phyloP scores from a whole-genome alignment of 1,140 invertebrate genomes.

The Potamilus streckersoni region DNA sequence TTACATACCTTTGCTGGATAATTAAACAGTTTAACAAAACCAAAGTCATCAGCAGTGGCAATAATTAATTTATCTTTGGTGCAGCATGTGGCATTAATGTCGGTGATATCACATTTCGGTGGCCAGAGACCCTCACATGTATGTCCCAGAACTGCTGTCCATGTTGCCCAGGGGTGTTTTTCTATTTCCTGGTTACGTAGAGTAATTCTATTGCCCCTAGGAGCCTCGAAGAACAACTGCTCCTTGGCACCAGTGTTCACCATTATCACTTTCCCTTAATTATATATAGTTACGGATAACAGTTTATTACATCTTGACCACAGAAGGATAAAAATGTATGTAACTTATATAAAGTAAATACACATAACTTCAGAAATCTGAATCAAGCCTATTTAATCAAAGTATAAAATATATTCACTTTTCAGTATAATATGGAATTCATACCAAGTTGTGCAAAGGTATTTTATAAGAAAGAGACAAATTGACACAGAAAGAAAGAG shows the following conservation, averaged over 20 bases:
- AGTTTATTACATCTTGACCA: too few relatives aligned
- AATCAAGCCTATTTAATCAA: too few relatives aligned
- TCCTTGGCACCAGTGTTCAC: constrained; percentile 68
- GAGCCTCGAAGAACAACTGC: constrained; percentile 68
- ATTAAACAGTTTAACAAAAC: constrained; percentile 67
- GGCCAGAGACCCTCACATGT: constrained; percentile 68
- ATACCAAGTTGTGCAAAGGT: too few relatives aligned
- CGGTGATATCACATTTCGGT: constrained; percentile 67
- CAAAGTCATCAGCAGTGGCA: constrained; percentile 68
- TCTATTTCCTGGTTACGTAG: constrained; percentile 62
- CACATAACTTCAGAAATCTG: too few relatives aligned
- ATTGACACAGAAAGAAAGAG: too few relatives aligned
- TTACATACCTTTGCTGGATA: constrained; percentile 63
- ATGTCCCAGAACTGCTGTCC: constrained; percentile 65
- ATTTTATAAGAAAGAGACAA: too few relatives aligned
- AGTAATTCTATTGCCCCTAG: constrained; percentile 63
- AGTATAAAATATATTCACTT: too few relatives aligned
- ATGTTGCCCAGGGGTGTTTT: constrained; percentile 63
- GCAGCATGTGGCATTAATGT: constrained; percentile 64
- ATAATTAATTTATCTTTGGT: constrained; percentile 57
- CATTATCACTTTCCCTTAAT: constrained; percentile 66
- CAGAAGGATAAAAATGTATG: too few relatives aligned
- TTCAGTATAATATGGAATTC: too few relatives aligned
- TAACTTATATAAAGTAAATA: too few relatives aligned
- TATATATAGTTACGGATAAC: not conserved